Percentiles rank a stretch among this genome's conserved stretches.
Evolutionary conservation across 2,888 invertebrate genomes (phyloP).

Genomic region (Netelia inedita): DNA sequence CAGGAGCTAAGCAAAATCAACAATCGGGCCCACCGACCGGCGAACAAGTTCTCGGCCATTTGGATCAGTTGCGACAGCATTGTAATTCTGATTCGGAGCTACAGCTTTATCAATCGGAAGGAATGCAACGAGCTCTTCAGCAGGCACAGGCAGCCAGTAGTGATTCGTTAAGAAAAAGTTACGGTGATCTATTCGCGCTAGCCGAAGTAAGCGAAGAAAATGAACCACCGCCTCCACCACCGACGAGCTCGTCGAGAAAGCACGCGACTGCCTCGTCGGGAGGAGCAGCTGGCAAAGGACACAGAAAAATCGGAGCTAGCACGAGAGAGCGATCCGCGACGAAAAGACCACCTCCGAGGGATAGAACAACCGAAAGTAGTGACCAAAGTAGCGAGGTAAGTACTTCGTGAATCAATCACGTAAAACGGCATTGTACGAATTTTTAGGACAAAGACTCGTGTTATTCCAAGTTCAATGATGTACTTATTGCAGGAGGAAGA

Average conservation of each 20-base stretch:
- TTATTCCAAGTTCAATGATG: background rate
- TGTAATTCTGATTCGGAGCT: slow-evolving; percentile 86
- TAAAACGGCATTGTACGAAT: background rate
- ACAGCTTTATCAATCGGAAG: slow-evolving; percentile 94
- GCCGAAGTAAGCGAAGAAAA: slow-evolving; percentile 91
- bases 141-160: slow-evolving; percentile 95
- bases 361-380: slow-evolving; percentile 85
- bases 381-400: slow-evolving; percentile 93
- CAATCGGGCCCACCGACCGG: slow-evolving; percentile 91
- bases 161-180: slow-evolving; percentile 96
- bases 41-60: slow-evolving; percentile 95
- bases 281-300: slow-evolving; percentile 74
- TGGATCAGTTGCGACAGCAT: slow-evolving; percentile 94
- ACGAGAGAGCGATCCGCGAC: slow-evolving; percentile 80
- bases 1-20: slow-evolving; percentile 89
- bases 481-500: slow-evolving; percentile 91
- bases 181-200: slow-evolving; percentile 95
- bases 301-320: slow-evolving; percentile 80
- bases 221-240: slow-evolving; percentile 88
- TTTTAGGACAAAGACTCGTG: background rate
- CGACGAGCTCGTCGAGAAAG: slow-evolving; percentile 86
- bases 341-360: slow-evolving; percentile 80
- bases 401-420: slow-evolving; percentile 35
- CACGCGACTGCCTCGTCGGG: slow-evolving; percentile 77
- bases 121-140: slow-evolving; percentile 96